phyloP scores from a whole-genome alignment of 2,888 invertebrate species.

The Drosophila mercatorum region DNA sequence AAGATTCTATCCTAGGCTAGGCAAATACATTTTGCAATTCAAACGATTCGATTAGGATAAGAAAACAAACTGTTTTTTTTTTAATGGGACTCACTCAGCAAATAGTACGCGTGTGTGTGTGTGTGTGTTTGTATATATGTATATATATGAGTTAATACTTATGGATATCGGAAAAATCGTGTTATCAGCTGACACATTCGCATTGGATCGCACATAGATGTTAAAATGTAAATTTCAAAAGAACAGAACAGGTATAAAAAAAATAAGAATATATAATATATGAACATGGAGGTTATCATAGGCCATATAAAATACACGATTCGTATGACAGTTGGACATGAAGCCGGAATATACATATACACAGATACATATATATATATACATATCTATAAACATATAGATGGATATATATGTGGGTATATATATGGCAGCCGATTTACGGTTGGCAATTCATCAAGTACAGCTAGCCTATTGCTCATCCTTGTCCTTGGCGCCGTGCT shows the following conservation, averaged over 20 bases:
- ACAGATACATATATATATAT: not conserved
- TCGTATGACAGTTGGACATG: constrained; percentile 42
- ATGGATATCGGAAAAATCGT: constrained; percentile 60
- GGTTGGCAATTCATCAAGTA: constrained; percentile 38
- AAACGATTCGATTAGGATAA: constrained; percentile 19
- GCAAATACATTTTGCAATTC: constrained; percentile 1
- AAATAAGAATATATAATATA: constrained; percentile 14
- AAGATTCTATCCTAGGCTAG: not conserved
- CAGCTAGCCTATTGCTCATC: constrained; percentile 91
- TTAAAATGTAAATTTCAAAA: constrained; percentile 61
- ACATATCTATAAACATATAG: not conserved
- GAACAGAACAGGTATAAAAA: constrained; percentile 34
- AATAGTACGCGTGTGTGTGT: constrained; percentile 22
- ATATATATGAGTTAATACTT: constrained; percentile 73
- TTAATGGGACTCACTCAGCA: constrained; percentile 64
- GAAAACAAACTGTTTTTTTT: constrained; percentile 48
- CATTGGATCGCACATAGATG: constrained; percentile 25
- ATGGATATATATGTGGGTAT: constrained; percentile 3
- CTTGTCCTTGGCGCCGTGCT: constrained; percentile 99
- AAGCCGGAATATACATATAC: constrained; percentile 34
- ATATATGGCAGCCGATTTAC: constrained; percentile 19
- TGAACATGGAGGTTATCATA: constrained; percentile 22
- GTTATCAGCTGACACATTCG: constrained; percentile 51
- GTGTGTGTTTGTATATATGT: constrained; percentile 50
- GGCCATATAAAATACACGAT: constrained; percentile 41